phyloP scores from a whole-genome alignment of 2,113 vertebrate species.

The Ophiodon elongatus region DNA sequence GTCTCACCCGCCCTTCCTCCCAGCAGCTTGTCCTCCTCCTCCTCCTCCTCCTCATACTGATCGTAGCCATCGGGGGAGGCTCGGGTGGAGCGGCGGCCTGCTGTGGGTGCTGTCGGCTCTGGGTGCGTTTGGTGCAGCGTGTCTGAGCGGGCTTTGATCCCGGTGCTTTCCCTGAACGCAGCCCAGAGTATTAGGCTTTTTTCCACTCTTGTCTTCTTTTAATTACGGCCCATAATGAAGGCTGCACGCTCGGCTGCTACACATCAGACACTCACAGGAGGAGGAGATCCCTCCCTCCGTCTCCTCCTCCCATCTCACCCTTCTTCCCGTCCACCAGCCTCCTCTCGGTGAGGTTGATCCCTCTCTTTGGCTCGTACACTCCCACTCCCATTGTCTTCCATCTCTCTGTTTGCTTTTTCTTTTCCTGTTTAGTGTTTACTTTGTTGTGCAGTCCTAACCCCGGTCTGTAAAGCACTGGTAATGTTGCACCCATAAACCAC shows the following conservation, averaged over 20 bases:
- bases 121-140: neutral
- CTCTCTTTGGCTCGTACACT: neutral
- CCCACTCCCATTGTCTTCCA: neutral
- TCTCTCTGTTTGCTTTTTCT: neutral
- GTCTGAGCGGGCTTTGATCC: slow-evolving; percentile 53
- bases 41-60: slow-evolving; percentile 35
- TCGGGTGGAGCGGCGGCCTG: neutral
- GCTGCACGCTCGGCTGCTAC: slow-evolving; percentile 42
- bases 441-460: neutral
- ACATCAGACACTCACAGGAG: slow-evolving; percentile 7
- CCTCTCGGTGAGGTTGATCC: slow-evolving; percentile 2
- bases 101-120: slow-evolving; percentile 4
- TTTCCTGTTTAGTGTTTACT: neutral
- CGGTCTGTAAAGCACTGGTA: neutral
- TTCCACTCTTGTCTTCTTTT: slow-evolving; percentile 56
- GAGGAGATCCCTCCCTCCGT: slow-evolving; percentile 10
- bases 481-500: neutral
- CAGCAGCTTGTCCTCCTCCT: slow-evolving; percentile 3
- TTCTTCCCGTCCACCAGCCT: neutral
- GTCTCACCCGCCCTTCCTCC: slow-evolving; percentile 4
- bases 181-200: slow-evolving; percentile 31
- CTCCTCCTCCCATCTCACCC: slow-evolving; percentile 5
- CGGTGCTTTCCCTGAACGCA: slow-evolving; percentile 24
- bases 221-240: slow-evolving; percentile 51
- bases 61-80: slow-evolving; percentile 8